Evolutionary conservation across 2,113 vertebrate genomes (phyloP), one percentile per base, ranked within the genome.

Genomic region (Ondatra zibethicus): DNA sequence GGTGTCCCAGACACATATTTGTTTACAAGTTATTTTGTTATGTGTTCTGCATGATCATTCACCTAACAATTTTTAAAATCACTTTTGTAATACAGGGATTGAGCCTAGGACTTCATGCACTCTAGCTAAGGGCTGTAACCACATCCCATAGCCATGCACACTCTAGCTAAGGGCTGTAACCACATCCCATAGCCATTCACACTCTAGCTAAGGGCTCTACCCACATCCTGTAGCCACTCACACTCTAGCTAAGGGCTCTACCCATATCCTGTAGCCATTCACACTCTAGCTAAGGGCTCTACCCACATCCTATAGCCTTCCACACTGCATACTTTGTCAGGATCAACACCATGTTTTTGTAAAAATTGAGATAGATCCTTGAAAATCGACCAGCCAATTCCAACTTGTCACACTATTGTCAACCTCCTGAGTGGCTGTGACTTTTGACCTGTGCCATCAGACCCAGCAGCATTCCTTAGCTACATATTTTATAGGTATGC

Each of bases 201-300:
- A 88, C 36, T 84, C 7, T 42, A 39, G n/a, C 13, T 29, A 84
- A 29, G 52, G 8, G 3, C 3, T 63, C 1, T 29, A 8, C 21
- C 36, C 10, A 76, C 25, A 45, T 13, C 50, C 2, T 52, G 2
- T 52, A 52, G 50, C 50, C 50, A 12, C 13, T 52, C 50, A 52
- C 17, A 87, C 36, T 82, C 11, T 39, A 39, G 52, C 6, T 27
- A 82, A 39, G 50, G 7, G 5, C 10, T 61, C 12, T 27, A 2
- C 10, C 55, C 25, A 77, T 13, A 47, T 31, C 0, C 0, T 6
- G 7, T 7, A 58, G 58, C 58, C 6, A 2, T 58, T 58, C 6
- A 58, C 19, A 52, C 23, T 84, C 2, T 42, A 42, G 25, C 13
- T 29, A 84, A 42, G 36, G 8, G 7, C 7, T 63, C 25, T 29